These are phyloP conservation scores for Tenthredo mesomela DNA, from an alignment of 2,888 invertebrate genomes.

Conservation along the genomic window DNA sequence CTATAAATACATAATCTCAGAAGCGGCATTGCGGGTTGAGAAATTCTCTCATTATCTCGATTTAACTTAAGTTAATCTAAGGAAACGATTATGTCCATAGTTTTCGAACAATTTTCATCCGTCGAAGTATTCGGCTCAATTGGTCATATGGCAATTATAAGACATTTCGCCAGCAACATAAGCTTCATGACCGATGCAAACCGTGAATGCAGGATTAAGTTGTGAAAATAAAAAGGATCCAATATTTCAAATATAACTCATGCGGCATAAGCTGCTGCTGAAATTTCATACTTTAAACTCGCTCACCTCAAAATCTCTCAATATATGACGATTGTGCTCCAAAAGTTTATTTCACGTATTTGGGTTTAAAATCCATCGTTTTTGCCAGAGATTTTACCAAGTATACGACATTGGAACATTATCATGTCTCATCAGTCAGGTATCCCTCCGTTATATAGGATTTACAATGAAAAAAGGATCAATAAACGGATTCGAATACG, in stretches of 20 bases:
- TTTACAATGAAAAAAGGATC: not conserved
- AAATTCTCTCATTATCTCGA: slow-evolving; percentile 17
- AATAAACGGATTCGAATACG: not conserved
- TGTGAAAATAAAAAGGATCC: not conserved
- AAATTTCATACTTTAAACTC: not conserved
- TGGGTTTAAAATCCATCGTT: not conserved
- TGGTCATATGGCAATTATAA: too few relatives aligned
- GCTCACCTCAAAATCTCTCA: not conserved
- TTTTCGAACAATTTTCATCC: not conserved
- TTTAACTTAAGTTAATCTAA: not conserved
- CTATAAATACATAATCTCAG: slow-evolving; percentile 27
- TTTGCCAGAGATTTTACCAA: not conserved
- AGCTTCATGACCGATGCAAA: too few relatives aligned
- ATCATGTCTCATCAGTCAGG: not conserved
- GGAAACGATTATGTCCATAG: not conserved
- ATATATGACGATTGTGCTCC: not conserved
- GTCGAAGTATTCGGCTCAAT: too few relatives aligned
- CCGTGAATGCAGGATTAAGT: not conserved
- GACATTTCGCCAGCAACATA: too few relatives aligned
- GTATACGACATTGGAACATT: not conserved
- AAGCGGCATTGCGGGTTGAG: not conserved
- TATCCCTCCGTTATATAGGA: not conserved
- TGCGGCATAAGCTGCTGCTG: not conserved
- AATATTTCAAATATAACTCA: not conserved
- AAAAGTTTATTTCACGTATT: not conserved